Evolutionary conservation across 2,888 invertebrate species (phyloP), one percentile per base, ranked within the genome.

Genomic region (Cerastis leucographa): DNA sequence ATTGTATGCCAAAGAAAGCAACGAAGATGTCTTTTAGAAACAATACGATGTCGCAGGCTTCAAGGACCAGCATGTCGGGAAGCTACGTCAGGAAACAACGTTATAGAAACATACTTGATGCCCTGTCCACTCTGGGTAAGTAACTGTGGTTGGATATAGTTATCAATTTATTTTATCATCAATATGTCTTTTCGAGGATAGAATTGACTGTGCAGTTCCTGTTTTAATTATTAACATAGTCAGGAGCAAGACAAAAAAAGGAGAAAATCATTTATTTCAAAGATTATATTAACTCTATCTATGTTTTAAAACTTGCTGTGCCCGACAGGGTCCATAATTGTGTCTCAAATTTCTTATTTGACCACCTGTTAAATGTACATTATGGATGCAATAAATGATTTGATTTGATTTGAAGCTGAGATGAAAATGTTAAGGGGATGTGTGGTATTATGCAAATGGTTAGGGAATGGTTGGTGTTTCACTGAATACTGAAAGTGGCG

Each of bases 21-120:
- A 19, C 12, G 1, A 87, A 75, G 35, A 92, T 91, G 90, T 71
- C 88, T 71, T 74, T 88, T 44, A 74, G 80, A 67, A 90, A 91
- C 42, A 88, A 84, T 46, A 89, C 87, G 8, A 35, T 65, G 22
- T 59, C 78, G 17, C 88, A 88, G 74, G 42, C 35, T 42, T 79
- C 86, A 17, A 81, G 92, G 22, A 82, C 59, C 22, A 92, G 91
- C 66, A 71, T 90, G 69, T 22, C 84, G 14, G 90, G 92, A 25
- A 95, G 94, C 80, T 89, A 92, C 74, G 92, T 92, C 61, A 91
- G 95, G 64, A 95, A 94, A 85, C 80, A 93, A 40, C 90, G 92
- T 0, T 95, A 94, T 73, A 89, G 93, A 40, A 90, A 88, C 0
- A 70, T 95, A 29, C 89, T 94, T 9, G 93, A 94, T 74, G 90